phyloP scores from a whole-genome alignment of 1,140 invertebrate genomes.

The Muscidifurax raptorellus region DNA sequence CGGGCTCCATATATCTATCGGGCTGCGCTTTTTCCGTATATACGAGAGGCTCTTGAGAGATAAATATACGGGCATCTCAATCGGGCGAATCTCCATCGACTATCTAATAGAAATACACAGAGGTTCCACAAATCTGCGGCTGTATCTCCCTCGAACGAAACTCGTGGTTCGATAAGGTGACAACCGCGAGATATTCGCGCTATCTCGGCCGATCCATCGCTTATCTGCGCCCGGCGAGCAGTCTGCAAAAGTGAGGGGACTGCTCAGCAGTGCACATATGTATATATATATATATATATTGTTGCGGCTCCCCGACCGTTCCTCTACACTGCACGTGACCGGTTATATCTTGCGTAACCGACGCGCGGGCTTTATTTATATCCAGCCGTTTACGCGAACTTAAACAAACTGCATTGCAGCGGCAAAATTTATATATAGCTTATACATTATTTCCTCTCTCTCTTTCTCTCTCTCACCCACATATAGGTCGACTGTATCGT shows the following conservation, averaged over 20 bases:
- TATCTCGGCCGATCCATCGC: neutral
- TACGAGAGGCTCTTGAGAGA: neutral
- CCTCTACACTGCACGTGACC: too few relatives aligned
- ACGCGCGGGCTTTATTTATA: neutral
- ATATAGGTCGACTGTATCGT: neutral
- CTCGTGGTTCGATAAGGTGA: constrained; percentile 56
- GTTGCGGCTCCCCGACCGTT: too few relatives aligned
- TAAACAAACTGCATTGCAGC: neutral
- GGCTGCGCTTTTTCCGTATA: too few relatives aligned
- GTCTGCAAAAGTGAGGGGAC: neutral
- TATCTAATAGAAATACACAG: constrained; percentile 43
- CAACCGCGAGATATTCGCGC: constrained; percentile 19
- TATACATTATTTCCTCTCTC: too few relatives aligned
- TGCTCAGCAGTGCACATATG: too few relatives aligned
- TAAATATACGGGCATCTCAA: neutral
- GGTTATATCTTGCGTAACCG: neutral
- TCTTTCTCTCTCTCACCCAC: too few relatives aligned
- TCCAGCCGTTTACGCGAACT: neutral
- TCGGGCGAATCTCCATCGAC: neutral
- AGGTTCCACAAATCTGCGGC: constrained; percentile 30
- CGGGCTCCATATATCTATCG: constrained; percentile 42
- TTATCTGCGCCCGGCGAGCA: neutral
- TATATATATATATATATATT: too few relatives aligned
- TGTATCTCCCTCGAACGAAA: constrained; percentile 41
- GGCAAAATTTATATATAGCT: too few relatives aligned